Conservation (phyloP, 2,797 vertebrate genomes). For the Kryptopterus vitreolus region DNA sequence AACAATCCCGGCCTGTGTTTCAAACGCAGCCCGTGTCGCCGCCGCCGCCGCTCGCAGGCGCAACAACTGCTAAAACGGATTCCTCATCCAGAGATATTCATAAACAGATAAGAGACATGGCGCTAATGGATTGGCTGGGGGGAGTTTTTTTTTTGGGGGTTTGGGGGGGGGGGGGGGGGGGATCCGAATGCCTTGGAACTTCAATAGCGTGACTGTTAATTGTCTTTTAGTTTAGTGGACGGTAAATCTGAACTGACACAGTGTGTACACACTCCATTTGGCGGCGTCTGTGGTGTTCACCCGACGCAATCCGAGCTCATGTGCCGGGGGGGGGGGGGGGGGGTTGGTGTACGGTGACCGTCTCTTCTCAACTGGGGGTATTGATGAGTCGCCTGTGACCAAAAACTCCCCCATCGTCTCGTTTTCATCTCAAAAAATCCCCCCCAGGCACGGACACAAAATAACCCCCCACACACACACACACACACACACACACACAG, state of each 20-base stretch:
- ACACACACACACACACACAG: conserved; percentile 75
- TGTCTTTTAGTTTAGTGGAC: conserved; percentile 20
- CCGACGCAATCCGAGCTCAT: conserved; percentile 32
- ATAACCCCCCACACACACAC: conserved; percentile 56
- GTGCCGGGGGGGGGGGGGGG: conserved; percentile 38
- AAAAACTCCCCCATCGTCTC: conserved; percentile 59
- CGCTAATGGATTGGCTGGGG: not conserved
- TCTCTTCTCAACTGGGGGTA: conserved; percentile 49
- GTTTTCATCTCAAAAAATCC: conserved; percentile 49
- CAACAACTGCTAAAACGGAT: conserved; percentile 58
- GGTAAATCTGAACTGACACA: conserved; percentile 40
- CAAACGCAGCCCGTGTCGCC: conserved; percentile 59
- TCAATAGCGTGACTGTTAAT: conserved; percentile 24
- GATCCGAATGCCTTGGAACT: not conserved
- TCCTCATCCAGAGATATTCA: conserved; percentile 63
- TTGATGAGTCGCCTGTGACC: conserved; percentile 53
- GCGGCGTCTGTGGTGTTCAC: not conserved
- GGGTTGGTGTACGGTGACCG: conserved; percentile 57
- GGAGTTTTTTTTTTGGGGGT: too few species aligned
- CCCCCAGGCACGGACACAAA: conserved; percentile 45
- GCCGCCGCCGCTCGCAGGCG: conserved; percentile 49
- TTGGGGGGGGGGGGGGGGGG: too few species aligned
- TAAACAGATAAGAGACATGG: conserved; percentile 68
- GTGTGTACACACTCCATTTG: conserved; percentile 16
- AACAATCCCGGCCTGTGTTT: conserved; percentile 66